Percentiles rank a stretch among this genome's conserved stretches.
These are phyloP conservation scores for Acipenser transmontanus DNA, from an alignment of 2,797 vertebrate genomes.

Conservation along the genomic window DNA sequence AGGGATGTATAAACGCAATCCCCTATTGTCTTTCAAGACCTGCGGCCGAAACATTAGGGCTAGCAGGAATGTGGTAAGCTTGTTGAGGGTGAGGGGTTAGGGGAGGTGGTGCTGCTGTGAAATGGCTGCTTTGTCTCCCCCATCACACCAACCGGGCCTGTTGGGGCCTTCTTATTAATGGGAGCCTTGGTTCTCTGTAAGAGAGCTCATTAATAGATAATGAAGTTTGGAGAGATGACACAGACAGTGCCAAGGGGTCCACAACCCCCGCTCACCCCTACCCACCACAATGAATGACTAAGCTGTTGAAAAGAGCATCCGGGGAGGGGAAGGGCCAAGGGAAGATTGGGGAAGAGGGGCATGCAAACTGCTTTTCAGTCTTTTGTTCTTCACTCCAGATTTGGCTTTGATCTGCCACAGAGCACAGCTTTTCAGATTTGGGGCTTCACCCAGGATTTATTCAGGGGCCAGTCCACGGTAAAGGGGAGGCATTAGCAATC, in stretches of 20 bases:
- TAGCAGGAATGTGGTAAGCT: conserved; percentile 65
- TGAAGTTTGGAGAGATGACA: conserved; percentile 25
- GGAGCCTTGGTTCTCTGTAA: conserved; percentile 19
- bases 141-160: conserved; percentile 15
- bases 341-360: conserved; percentile 17
- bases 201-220: conserved; percentile 33
- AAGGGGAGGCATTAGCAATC: conserved; percentile 26
- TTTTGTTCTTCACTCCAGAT: conserved; percentile 22
- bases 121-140: conserved; percentile 15
- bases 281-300: conserved; percentile 46
- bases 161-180: conserved; percentile 17
- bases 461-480: background rate
- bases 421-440: background rate
- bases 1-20: conserved; percentile 42
- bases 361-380: conserved; percentile 12
- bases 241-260: conserved; percentile 12
- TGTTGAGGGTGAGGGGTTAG: conserved; percentile 48
- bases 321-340: conserved; percentile 17
- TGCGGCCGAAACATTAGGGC: conserved; percentile 47
- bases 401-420: conserved; percentile 54
- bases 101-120: conserved; percentile 6
- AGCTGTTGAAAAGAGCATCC: conserved; percentile 28
- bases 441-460: background rate
- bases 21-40: conserved; percentile 58
- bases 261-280: conserved; percentile 43